Evolutionary conservation across 2,113 vertebrate species (phyloP).

Genomic region (Dipodomys stephensi): DNA sequence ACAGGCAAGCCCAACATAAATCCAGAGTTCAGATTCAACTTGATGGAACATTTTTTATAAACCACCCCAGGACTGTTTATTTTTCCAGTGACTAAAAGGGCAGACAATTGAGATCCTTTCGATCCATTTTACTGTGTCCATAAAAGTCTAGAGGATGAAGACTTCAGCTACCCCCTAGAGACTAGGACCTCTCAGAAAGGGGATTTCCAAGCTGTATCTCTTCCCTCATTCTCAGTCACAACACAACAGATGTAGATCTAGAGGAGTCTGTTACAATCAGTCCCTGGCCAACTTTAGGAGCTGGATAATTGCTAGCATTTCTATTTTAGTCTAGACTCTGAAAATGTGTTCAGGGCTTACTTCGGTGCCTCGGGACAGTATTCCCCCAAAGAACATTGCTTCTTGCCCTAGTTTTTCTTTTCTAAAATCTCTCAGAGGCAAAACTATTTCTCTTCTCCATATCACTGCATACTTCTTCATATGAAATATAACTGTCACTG

Average conservation of each 20-base stretch:
- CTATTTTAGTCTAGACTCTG: constrained; percentile 76
- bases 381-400: constrained; percentile 30
- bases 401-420: constrained; percentile 67
- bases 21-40: background rate
- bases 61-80: background rate
- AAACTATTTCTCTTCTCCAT: constrained; percentile 28
- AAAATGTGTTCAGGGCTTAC: constrained; percentile 56
- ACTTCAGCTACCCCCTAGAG: constrained; percentile 14
- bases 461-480: background rate
- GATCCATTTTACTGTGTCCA: background rate
- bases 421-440: constrained; percentile 27
- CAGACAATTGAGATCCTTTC: background rate
- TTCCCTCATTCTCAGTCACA: constrained; percentile 56
- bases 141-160: background rate
- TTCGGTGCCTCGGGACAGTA: constrained; percentile 45
- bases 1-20: background rate
- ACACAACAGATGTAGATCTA: constrained; percentile 65
- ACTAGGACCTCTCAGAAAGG: background rate
- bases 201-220: constrained; percentile 13
- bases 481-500: background rate
- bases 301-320: constrained; percentile 70
- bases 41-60: background rate
- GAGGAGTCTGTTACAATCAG: constrained; percentile 64
- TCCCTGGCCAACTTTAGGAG: constrained; percentile 60
- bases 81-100: background rate